Conservation (phyloP, 2,888 invertebrate genomes). For the Cantharis rustica region DNA sequence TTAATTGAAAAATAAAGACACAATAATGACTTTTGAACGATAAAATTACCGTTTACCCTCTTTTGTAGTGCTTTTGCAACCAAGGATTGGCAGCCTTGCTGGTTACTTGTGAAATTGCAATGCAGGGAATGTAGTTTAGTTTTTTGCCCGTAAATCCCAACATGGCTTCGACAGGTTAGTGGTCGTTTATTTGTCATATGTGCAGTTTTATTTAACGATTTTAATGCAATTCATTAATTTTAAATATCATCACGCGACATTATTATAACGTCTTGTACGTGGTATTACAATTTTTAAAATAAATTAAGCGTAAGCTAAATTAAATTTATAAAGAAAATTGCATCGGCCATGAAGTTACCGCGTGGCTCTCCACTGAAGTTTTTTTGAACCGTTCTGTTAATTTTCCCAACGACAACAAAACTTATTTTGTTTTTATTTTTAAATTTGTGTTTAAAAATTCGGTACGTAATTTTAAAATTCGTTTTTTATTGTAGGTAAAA, state of each 20-base stretch:
- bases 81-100: not conserved
- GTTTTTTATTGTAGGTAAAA: constrained; percentile 68
- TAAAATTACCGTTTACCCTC: not conserved
- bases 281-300: not conserved
- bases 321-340: constrained; percentile 11
- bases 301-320: not conserved
- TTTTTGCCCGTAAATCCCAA: constrained; percentile 54
- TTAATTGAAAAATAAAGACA: not conserved
- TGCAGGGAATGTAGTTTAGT: constrained; percentile 4
- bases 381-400: not conserved
- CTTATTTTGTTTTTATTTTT: not conserved
- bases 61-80: not conserved
- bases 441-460: not conserved
- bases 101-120: not conserved
- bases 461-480: not conserved
- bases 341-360: constrained; percentile 33
- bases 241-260: not conserved
- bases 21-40: not conserved
- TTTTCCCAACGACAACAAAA: not conserved
- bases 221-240: not conserved
- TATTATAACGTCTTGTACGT: not conserved
- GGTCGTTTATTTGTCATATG: constrained; percentile 58
- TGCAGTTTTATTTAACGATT: constrained; percentile 40
- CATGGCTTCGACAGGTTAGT: constrained; percentile 78
- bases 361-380: constrained; percentile 27